Conservation (phyloP, 2,797 vertebrate species). For the Gouania willdenowi region DNA sequence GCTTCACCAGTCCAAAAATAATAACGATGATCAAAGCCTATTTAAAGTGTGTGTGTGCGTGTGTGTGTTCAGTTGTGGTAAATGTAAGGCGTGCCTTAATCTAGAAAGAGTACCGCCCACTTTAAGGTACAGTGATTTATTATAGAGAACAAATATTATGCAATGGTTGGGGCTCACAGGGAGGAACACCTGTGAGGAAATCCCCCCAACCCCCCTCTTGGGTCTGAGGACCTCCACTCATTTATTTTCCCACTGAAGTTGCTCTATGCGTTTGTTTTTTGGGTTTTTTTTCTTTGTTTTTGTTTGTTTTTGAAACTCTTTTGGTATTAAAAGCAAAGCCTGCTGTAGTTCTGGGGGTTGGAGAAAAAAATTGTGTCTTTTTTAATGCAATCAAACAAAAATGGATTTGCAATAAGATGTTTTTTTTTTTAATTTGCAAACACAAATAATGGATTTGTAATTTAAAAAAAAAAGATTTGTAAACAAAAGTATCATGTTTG, state of each 20-base stretch:
- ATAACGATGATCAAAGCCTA: not conserved
- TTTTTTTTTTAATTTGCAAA: no score
- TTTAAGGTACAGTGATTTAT: conserved; percentile 37
- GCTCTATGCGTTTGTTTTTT: conserved; percentile 7
- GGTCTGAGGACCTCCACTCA: conserved; percentile 6
- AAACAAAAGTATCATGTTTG: no score
- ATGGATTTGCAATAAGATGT: no score
- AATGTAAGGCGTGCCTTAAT: conserved; percentile 57
- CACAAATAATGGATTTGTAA: no score
- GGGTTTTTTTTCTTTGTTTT: conserved; percentile 4
- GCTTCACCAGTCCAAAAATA: conserved; percentile 8
- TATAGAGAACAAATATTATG: conserved; percentile 12
- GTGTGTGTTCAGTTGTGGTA: conserved; percentile 11
- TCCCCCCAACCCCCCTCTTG: not conserved
- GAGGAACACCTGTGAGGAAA: conserved; percentile 6
- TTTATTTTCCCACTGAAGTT: no score
- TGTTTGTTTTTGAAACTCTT: conserved; percentile 21
- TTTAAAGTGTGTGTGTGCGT: no score
- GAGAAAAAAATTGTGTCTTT: no score
- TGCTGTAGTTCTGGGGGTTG: conserved; percentile 12
- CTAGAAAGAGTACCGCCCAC: conserved; percentile 21
- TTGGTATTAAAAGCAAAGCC: conserved; percentile 12
- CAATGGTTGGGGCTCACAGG: conserved; percentile 12
- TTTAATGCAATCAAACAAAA: no score
- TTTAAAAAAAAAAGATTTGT: no score